These are phyloP conservation scores for Podarcis lilfordi DNA, from an alignment of 2,797 vertebrate genomes.

Conservation along the genomic window DNA sequence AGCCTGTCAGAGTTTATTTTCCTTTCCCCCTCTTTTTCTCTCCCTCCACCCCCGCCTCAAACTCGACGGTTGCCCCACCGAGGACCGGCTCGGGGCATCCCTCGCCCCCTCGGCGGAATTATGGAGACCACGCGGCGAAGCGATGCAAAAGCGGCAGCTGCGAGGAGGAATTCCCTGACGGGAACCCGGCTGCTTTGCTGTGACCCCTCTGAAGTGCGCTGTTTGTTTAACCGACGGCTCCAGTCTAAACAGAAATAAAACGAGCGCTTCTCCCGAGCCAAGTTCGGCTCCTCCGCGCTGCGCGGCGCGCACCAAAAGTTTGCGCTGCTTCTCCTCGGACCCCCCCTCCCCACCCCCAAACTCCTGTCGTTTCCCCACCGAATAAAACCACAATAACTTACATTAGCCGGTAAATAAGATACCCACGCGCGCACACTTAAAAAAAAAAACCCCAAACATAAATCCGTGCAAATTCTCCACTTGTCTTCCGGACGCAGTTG, in stretches of 20 bases:
- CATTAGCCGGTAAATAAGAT: too few species aligned
- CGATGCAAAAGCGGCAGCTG: conserved; percentile 56
- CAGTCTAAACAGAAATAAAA: conserved; percentile 53
- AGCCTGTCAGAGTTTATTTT: not conserved
- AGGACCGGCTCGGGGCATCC: conserved; percentile 33
- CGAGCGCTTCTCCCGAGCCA: conserved; percentile 4
- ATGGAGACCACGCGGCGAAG: conserved; percentile 43
- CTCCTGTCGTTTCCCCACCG: not conserved
- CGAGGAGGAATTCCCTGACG: conserved; percentile 47
- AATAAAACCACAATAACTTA: not conserved
- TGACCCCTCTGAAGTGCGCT: conserved; percentile 52
- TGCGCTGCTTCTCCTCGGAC: not conserved
- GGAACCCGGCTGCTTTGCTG: conserved; percentile 51
- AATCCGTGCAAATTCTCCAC: not conserved
- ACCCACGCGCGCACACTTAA: too few species aligned
- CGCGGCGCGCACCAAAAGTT: conserved; percentile 5
- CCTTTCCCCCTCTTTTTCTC: not conserved
- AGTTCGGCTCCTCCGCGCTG: conserved; percentile 48
- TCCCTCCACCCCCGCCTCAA: too few species aligned
- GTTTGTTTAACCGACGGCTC: conserved; percentile 72
- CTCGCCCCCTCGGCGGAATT: conserved; percentile 41
- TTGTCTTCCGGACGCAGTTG: not conserved
- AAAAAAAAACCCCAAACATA: not conserved
- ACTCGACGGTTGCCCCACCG: conserved; percentile 17
- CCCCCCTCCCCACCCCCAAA: rapidly evolving